These are phyloP conservation scores for Eriosoma lanigerum DNA, from an alignment of 1,140 invertebrate species.

Conservation along the genomic window DNA sequence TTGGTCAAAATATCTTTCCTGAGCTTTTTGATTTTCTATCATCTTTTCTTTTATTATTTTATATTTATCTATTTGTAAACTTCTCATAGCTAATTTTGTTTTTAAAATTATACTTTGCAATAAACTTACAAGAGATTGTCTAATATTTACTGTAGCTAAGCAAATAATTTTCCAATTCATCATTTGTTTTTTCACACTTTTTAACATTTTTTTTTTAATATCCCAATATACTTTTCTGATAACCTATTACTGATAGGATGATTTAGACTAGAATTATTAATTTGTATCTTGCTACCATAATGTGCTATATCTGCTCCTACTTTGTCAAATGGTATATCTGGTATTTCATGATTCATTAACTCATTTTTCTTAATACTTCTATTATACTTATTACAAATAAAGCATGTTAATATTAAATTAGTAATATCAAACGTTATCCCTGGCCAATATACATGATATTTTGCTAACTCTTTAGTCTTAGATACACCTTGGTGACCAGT, in stretches of 20 bases:
- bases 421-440: not conserved
- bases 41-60: no score
- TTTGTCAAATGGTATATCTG: not conserved
- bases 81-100: no score
- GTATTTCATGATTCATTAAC: not conserved
- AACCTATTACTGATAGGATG: not conserved
- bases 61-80: no score
- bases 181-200: no score
- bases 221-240: conserved; percentile 1
- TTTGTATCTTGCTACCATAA: not conserved
- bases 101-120: no score
- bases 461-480: not conserved
- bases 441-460: not conserved
- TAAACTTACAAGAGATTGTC: no score
- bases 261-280: not conserved
- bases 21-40: no score
- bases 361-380: not conserved
- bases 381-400: not conserved
- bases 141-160: no score
- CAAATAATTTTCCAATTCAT: no score
- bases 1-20: no score
- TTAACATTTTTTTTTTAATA: not conserved
- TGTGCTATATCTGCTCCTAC: not conserved
- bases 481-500: not conserved
- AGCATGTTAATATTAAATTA: not conserved